Conservation (phyloP, 2,888 invertebrate species). For the Lycophotia porphyrea region DNA sequence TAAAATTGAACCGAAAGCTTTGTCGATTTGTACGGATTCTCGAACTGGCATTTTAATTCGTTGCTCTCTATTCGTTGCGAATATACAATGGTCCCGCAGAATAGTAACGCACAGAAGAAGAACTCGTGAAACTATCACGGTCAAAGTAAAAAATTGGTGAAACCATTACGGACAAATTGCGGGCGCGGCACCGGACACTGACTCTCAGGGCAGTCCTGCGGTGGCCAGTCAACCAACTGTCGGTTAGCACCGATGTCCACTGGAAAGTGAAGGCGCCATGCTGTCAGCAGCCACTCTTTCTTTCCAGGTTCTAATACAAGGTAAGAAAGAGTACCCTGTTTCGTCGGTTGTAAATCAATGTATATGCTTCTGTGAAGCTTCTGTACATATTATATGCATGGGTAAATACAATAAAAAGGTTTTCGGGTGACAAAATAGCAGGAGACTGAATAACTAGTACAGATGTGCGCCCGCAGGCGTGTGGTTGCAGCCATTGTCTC, state of each 20-base stretch:
- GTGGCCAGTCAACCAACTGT: not conserved
- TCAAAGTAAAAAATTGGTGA: not conserved
- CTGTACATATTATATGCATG: not conserved
- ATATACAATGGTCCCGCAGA: slow-evolving; percentile 45
- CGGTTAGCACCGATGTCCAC: not conserved
- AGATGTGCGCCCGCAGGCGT: slow-evolving; percentile 16
- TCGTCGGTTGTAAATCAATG: not conserved
- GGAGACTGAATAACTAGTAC: slow-evolving; percentile 40
- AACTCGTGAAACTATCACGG: not conserved
- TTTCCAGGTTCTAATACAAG: not conserved
- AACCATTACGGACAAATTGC: not conserved
- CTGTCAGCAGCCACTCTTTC: not conserved
- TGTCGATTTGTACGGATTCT: slow-evolving; percentile 65
- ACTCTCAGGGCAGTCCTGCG: not conserved
- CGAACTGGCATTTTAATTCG: slow-evolving; percentile 64
- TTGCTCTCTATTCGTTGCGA: too few relatives aligned
- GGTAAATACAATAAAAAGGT: slow-evolving; percentile 24
- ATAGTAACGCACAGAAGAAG: slow-evolving; percentile 2
- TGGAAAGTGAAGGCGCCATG: not conserved
- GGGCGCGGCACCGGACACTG: not conserved
- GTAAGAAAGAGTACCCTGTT: not conserved
- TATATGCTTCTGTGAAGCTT: slow-evolving; percentile 14
- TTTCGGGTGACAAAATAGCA: slow-evolving; percentile 37
- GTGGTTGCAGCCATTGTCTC: slow-evolving; percentile 10
- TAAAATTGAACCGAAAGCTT: slow-evolving; percentile 65